Evolutionary conservation across 2,888 invertebrate species (phyloP).

Genomic region (Caenorhabditis panamensis): DNA sequence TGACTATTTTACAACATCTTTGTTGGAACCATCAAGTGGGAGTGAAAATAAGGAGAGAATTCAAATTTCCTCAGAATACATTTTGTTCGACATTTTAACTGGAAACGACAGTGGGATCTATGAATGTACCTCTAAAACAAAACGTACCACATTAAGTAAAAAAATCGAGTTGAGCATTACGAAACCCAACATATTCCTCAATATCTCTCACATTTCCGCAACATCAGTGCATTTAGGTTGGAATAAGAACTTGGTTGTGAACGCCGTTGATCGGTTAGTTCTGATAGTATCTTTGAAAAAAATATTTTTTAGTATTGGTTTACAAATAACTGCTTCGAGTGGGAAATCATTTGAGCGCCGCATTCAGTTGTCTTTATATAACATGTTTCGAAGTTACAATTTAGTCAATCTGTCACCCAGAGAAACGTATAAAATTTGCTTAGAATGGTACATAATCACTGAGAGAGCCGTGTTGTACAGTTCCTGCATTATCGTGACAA

Average conservation of each 20-base stretch:
- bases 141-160: conserved; percentile 34
- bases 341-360: conserved; percentile 52
- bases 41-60: conserved; percentile 41
- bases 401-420: conserved; percentile 59
- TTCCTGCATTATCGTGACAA: no score
- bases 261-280: conserved; percentile 57
- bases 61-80: conserved; percentile 62
- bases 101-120: conserved; percentile 57
- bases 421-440: conserved; percentile 52
- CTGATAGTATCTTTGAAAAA: neutral
- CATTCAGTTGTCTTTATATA: conserved; percentile 62
- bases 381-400: conserved; percentile 66
- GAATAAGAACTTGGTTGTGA: conserved; percentile 61
- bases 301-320: conserved; percentile 49
- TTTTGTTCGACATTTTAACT: conserved; percentile 61
- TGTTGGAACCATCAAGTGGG: conserved; percentile 57
- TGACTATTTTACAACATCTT: conserved; percentile 63
- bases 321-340: conserved; percentile 53
- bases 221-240: conserved; percentile 64
- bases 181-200: conserved; percentile 52
- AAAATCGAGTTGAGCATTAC: conserved; percentile 49
- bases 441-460: conserved; percentile 62
- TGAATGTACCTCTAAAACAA: conserved; percentile 52
- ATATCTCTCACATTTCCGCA: conserved; percentile 46
- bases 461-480: no score